These are phyloP conservation scores for Cuniculus paca DNA, from an alignment of 2,797 vertebrate genomes.

Conservation along the genomic window DNA sequence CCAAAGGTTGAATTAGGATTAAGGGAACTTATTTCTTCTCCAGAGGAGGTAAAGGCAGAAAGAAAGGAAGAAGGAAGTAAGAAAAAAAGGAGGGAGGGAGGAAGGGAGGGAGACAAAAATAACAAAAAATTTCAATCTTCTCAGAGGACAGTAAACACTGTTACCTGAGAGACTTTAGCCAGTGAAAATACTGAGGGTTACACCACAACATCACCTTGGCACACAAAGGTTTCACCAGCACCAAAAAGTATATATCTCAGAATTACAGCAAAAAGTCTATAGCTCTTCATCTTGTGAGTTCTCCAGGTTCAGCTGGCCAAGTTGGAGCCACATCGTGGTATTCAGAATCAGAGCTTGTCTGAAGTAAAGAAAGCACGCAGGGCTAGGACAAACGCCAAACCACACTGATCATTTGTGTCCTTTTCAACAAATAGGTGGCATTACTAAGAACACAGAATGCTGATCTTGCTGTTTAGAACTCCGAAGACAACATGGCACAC, in stretches of 20 bases:
- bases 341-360: not conserved
- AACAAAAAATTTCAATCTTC: not conserved
- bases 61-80: not conserved
- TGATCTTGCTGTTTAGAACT: not conserved
- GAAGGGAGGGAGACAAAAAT: not conserved
- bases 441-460: not conserved
- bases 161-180: not conserved
- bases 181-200: not conserved
- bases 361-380: not conserved
- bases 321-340: not conserved
- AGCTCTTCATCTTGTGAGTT: not conserved
- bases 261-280: not conserved
- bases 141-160: not conserved
- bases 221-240: not conserved
- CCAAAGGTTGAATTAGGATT: not conserved
- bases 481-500: not conserved
- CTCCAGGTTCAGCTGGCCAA: not conserved
- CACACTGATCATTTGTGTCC: not conserved
- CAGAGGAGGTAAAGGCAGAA: not conserved
- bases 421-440: conserved; percentile 18
- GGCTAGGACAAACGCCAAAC: not conserved
- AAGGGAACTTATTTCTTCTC: not conserved
- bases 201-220: not conserved
- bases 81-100: not conserved
- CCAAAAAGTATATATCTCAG: not conserved